phyloP scores from a whole-genome alignment of 2,113 vertebrate genomes.

The Hiodon alosoides region DNA sequence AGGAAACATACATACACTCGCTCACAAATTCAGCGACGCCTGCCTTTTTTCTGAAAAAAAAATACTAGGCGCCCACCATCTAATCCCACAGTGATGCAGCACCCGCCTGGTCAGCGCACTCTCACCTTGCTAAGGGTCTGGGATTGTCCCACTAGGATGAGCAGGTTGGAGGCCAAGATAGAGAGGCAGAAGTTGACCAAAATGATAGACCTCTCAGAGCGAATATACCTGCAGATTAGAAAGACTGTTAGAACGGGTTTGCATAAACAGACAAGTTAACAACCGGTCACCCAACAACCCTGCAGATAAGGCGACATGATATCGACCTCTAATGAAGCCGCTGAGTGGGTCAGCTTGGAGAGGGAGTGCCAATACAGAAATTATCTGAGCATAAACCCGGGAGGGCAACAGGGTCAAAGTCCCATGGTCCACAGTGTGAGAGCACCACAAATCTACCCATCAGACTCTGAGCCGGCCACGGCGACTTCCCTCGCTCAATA shows the following conservation, averaged over 20 bases:
- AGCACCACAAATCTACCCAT: constrained; percentile 9
- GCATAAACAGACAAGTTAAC: too few species aligned
- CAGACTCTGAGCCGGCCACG: not conserved
- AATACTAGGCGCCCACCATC: too few species aligned
- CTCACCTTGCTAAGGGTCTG: constrained; percentile 95
- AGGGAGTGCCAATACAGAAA: not conserved
- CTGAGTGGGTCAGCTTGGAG: too few species aligned
- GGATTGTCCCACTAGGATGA: constrained; percentile 95
- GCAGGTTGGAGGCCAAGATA: constrained; percentile 92
- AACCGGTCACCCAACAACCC: too few species aligned
- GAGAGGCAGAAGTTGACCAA: constrained; percentile 95
- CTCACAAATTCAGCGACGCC: too few species aligned
- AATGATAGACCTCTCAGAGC: constrained; percentile 94
- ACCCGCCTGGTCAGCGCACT: not conserved
- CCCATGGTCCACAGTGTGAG: not conserved
- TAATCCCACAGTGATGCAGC: too few species aligned
- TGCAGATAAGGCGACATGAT: too few species aligned
- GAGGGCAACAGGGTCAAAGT: not conserved
- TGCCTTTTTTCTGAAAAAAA: too few species aligned
- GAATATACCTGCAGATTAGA: constrained; percentile 76
- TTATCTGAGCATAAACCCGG: not conserved
- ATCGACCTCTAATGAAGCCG: too few species aligned
- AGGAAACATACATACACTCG: too few species aligned
- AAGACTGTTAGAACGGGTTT: not conserved
- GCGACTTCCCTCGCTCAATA: constrained; percentile 4